phyloP scores from a whole-genome alignment of 2,888 invertebrate species.

The Cephus runcator region DNA sequence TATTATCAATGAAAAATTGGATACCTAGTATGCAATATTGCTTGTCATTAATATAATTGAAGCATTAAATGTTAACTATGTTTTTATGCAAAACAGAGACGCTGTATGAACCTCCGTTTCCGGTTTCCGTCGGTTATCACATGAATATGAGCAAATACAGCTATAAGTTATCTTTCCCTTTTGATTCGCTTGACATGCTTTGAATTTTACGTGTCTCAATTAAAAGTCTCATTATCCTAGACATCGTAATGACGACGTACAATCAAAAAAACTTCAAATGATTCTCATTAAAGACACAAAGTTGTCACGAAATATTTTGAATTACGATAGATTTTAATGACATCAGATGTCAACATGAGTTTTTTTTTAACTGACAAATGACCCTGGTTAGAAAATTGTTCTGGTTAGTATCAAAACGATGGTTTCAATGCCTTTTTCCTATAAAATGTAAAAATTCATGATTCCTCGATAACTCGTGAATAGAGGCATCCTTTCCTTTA shows the following conservation, averaged over 20 bases:
- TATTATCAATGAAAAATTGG: constrained; percentile 1
- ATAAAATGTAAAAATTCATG: neutral
- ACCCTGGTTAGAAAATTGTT: neutral
- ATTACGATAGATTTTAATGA: neutral
- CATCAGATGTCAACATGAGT: neutral
- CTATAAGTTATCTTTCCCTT: constrained; percentile 24
- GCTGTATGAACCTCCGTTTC: constrained; percentile 36
- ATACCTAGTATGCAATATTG: constrained; percentile 17
- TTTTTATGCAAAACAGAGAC: constrained; percentile 16
- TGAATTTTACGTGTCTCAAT: neutral
- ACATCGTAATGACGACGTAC: neutral
- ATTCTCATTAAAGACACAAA: neutral
- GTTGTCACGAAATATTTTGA: neutral
- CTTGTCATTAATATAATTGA: constrained; percentile 36
- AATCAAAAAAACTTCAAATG: neutral
- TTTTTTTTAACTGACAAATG: neutral
- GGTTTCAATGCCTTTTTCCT: neutral
- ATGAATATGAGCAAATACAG: constrained; percentile 49
- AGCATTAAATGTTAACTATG: constrained; percentile 34
- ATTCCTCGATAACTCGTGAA: neutral
- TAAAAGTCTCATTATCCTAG: neutral
- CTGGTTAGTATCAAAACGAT: neutral
- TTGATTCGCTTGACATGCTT: constrained; percentile 30
- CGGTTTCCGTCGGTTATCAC: constrained; percentile 47
- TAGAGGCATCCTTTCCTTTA: neutral